Evolutionary conservation across 1,140 invertebrate species (phyloP), one percentile per base, ranked within the genome.

Genomic region (Radopholus similis): DNA sequence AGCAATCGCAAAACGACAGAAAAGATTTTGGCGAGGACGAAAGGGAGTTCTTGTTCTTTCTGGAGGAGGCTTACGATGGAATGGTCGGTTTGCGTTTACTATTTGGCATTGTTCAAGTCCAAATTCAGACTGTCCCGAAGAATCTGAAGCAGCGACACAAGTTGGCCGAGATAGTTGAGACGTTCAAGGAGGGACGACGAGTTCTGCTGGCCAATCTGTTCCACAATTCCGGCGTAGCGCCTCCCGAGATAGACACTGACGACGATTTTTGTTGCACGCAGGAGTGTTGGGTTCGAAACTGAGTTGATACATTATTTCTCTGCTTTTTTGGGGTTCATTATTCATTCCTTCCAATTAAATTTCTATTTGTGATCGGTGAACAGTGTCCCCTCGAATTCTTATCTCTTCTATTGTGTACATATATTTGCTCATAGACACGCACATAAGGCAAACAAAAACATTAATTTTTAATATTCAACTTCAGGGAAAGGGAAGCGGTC

Each of bases 21-120:
- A 4, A 30, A 9, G 21, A 74, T 21, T 28, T 26, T 67, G 55
- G 1, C 62, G 34, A 66, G n/a, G 21, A 57, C 37, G 66, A 68
- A 26, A 56, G 21, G 42, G 32, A 53, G 18, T 71, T 75, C 49
- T 60, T 38, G 56, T 57, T 78, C 55, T 77, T 79, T 72, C 74
- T 85, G 84, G 55, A 85, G 90, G 93, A 97, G 83, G 93, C 93
- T 8, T 97, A 95, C 83, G 92, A 95, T 85, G 85, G 90, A 44
- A 62, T 64, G 37, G 44, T 66, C 13, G 30, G 49, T n/a, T 62
- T 62, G n/a, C 23, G 18, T 21, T 2, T 13, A 58, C 23, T 47
- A 13, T 59, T n/a, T 47, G 30, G 4, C 4, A 59, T 59, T 2
- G 15, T 51, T 59, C 23, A 11, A 40, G 38, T 21, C 13, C 18